Evolutionary conservation across 2,888 invertebrate genomes (phyloP).

Genomic region (Napeogenes sylphis): DNA sequence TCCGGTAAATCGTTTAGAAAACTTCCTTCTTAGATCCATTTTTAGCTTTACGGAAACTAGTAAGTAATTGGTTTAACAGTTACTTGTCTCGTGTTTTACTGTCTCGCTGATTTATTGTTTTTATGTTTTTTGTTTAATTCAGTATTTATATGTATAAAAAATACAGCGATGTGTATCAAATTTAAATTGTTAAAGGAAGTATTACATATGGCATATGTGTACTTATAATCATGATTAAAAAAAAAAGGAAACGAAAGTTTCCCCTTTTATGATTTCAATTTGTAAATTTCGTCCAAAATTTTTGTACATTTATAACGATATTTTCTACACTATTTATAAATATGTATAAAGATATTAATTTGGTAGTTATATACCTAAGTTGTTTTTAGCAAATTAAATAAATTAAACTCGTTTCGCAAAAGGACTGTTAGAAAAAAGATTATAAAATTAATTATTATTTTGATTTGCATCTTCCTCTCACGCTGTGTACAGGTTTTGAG

Average conservation of each 20-base stretch:
- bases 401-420: no score
- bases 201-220: slow-evolving; percentile 16
- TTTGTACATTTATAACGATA: no score
- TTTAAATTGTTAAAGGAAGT: slow-evolving; percentile 17
- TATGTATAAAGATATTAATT: no score
- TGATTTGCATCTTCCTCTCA: no score
- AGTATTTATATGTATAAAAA: not conserved
- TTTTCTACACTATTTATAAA: no score
- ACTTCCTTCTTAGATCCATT: slow-evolving; percentile 18
- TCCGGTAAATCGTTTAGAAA: slow-evolving; percentile 24
- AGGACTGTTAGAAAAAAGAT: no score
- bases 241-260: not conserved
- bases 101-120: no score
- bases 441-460: no score
- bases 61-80: not conserved
- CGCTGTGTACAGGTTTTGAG: no score
- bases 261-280: not conserved
- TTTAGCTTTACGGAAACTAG: not conserved
- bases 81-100: no score
- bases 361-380: no score
- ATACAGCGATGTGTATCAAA: slow-evolving; percentile 15
- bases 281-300: not conserved
- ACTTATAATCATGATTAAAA: not conserved
- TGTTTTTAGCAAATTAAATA: no score
- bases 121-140: slow-evolving; percentile 11